Conservation (phyloP, 2,888 invertebrate species). For the Cosmia pyralina region DNA sequence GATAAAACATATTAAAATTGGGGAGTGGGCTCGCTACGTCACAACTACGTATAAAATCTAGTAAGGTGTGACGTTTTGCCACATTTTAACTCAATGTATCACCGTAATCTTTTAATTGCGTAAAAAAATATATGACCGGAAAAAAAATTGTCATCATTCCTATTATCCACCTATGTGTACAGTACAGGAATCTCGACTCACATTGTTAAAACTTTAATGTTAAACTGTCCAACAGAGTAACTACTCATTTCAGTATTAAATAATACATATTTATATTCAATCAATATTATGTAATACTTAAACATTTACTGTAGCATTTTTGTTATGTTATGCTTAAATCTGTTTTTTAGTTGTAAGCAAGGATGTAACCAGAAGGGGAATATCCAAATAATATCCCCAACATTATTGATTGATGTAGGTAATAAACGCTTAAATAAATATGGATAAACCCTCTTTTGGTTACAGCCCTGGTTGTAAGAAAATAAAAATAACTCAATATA, state of each 20-base stretch:
- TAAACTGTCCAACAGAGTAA: slow-evolving; percentile 30
- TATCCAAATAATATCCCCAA: not conserved
- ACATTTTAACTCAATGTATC: too few species aligned
- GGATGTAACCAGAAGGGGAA: slow-evolving; percentile 37
- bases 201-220: not conserved
- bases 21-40: too few species aligned
- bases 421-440: not conserved
- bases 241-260: slow-evolving; percentile 68
- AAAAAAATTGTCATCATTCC: too few species aligned
- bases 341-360: slow-evolving; percentile 78
- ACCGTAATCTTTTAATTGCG: too few species aligned
- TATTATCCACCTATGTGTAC: slow-evolving; percentile 15
- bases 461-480: slow-evolving; percentile 41
- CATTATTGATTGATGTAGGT: not conserved
- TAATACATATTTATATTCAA: slow-evolving; percentile 46
- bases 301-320: slow-evolving; percentile 79
- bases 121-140: too few species aligned
- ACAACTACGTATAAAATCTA: too few species aligned
- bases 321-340: slow-evolving; percentile 78
- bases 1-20: too few species aligned
- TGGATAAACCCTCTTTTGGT: slow-evolving; percentile 33
- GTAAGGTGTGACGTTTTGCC: too few species aligned
- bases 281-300: slow-evolving; percentile 58
- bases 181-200: not conserved
- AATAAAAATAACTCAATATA: slow-evolving; percentile 54